Evolutionary conservation across 1,140 invertebrate species (phyloP), one percentile per base, ranked within the genome.

Genomic region (Olivierus martensii): DNA sequence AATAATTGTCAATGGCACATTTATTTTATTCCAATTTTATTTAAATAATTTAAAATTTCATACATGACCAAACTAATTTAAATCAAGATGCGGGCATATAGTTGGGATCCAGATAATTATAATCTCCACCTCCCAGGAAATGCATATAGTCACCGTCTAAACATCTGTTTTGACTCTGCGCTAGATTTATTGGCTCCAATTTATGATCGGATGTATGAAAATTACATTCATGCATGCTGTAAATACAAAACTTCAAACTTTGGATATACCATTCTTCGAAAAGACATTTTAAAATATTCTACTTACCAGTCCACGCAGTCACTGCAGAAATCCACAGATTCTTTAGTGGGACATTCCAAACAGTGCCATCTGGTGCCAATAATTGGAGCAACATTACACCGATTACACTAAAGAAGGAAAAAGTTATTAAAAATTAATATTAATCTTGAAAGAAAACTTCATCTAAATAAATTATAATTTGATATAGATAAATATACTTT

Each of bases 301-400:
- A 51, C 47, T n/a, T 46, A 56, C 55, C 51, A 45, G 28, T 49
- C 61, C 19, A 62, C 62, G 60, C 71, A 72, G 7, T 65, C 56
- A 9, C 68, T 63, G 63, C 66, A 81, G 53, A 78, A 72, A 62
- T 78, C 74, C 15, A 75, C 63, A 28, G 65, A 66, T 0, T 59
- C 42, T 34, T 69, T 66, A 36, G 65, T 53, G 9, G 65, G 66
- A 62, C 79, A 81, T 39, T 73, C 72, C 34, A 63, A 67, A 61
- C 84, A 87, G 60, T 82, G 79, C 81, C 82, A 86, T 49, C 81
- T 70, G 4, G 74, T 75, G 12, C 79, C 79, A 34, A 73, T 67
- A 41, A 85, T 77, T 10, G 81, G 81, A 15, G 79, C 75, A 59
- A 77, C 74, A 11, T 72, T 68, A 64, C 83, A 87, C 18, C 73